Base-by-base conservation (phyloP, 2,888 invertebrate genomes). In the Tiliacea aurago region DNA sequence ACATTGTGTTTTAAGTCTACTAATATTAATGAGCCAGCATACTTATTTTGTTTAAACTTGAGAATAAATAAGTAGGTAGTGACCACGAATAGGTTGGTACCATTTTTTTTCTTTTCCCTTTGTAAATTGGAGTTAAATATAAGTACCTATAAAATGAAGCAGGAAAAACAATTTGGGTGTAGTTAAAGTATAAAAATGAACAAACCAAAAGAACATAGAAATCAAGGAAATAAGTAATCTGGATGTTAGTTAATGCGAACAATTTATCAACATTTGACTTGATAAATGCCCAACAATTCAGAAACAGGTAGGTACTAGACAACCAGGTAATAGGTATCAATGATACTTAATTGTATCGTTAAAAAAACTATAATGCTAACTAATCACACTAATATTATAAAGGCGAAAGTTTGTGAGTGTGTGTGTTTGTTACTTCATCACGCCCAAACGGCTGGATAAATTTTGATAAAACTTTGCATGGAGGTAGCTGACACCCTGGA, bases 261-360 rank as follows among this genome's bases (percentile, higher is more conserved):
- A 58, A 37, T 41, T 18, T 13, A 47, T 55, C 4, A 63, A 43
- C n/a, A 56, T 55, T 73, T 28, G 13, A 18, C 55, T 72, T 28
- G 20, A 61, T n/a, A 15, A 41, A 55, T 73, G 3, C 28, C 4
- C 20, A 41, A 15, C n/a, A 64, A 43, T 23, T 58, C 7, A 49
- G 20, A 65, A 49, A 28, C 15, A 41, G 3, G 1, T 28, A 11
- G 18, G 15, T 49, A 37, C 33, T 33, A 11, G 4, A n/a, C 45
- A 33, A 37, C 45, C 20, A 20, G 37, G 20, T 41, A n/a, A 11
- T 23, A 15, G n/a, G 10, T n/a, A 43, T 5, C 18, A 61, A 55
- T 37, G 41, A 9, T 18, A 9, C 6, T 9, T 49, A 66, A 51
- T 58, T 45, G 49, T 51, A 65, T n/a, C 4, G 13, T 3, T 51